Conservation (phyloP, 1,140 invertebrate genomes). For the Lysiphlebus fabarum region DNA sequence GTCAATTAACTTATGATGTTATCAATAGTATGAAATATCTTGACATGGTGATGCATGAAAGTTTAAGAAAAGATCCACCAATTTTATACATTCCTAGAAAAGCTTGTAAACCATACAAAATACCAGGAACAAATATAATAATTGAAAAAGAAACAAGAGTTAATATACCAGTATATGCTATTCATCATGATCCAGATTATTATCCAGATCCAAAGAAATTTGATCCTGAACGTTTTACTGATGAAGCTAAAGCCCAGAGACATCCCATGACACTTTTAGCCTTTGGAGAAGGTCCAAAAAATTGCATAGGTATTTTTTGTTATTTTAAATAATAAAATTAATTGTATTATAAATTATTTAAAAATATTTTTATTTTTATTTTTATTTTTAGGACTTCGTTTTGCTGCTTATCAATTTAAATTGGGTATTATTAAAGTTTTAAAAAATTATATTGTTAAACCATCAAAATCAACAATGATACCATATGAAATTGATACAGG, state of each 20-base stretch:
- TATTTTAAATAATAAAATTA: not conserved
- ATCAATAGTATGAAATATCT: slow-evolving; percentile 43
- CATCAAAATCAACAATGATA: slow-evolving; percentile 23
- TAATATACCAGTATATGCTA: slow-evolving; percentile 50
- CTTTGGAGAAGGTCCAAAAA: slow-evolving; percentile 57
- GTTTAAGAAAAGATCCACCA: slow-evolving; percentile 57
- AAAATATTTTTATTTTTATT: slow-evolving; percentile 2
- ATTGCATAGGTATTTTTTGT: slow-evolving; percentile 56
- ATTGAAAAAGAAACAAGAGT: slow-evolving; percentile 49
- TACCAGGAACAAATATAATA: slow-evolving; percentile 46
- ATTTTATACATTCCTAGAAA: slow-evolving; percentile 49
- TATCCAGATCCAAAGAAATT: slow-evolving; percentile 61
- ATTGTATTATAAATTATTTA: not conserved
- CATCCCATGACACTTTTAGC: slow-evolving; percentile 27
- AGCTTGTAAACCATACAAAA: slow-evolving; percentile 43
- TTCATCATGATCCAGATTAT: slow-evolving; percentile 62
- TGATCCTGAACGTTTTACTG: slow-evolving; percentile 55
- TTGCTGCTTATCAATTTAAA: slow-evolving; percentile 27
- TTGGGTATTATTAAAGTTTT: slow-evolving; percentile 26
- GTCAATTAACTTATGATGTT: slow-evolving; percentile 34
- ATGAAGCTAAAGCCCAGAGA: slow-evolving; percentile 3
- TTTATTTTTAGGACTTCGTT: slow-evolving; percentile 24
- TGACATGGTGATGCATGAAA: slow-evolving; percentile 46
- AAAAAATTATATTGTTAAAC: slow-evolving; percentile 20
- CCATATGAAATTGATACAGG: slow-evolving; percentile 24